A percentile compares a stretch with the other conserved stretches of the same genome.
phyloP scores from a whole-genome alignment of 2,113 vertebrate genomes.

The Chrysochloris asiatica region DNA sequence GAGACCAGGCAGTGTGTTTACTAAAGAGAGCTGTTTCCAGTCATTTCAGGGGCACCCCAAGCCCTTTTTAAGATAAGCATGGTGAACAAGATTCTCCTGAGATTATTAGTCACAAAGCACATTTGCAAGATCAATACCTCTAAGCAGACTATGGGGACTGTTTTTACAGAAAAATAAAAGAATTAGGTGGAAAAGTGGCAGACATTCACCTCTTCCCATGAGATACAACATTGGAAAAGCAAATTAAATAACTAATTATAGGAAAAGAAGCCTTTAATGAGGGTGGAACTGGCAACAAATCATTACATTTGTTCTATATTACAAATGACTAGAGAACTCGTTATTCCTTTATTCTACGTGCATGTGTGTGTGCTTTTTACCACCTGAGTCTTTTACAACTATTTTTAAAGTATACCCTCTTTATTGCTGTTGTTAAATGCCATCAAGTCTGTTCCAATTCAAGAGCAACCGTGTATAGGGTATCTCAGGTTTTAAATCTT shows the following conservation, averaged over 20 bases:
- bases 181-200: neutral
- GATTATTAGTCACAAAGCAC: slow-evolving; percentile 54
- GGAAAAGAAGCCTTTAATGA: neutral
- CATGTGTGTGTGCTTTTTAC: neutral
- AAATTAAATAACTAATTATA: neutral
- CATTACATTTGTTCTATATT: neutral
- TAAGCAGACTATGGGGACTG: neutral
- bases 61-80: neutral
- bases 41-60: neutral
- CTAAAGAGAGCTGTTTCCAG: neutral
- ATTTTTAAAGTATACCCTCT: too few relatives aligned
- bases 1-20: neutral
- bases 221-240: neutral
- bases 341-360: neutral
- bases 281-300: neutral
- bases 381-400: neutral
- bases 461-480: too few relatives aligned
- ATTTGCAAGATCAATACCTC: neutral
- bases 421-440: too few relatives aligned
- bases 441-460: too few relatives aligned
- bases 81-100: slow-evolving; percentile 39
- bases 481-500: too few relatives aligned
- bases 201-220: neutral
- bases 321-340: neutral
- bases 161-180: slow-evolving; percentile 34